These are phyloP conservation scores for Aldabrachelys gigantea DNA, from an alignment of 2,113 vertebrate genomes.

Conservation along the genomic window DNA sequence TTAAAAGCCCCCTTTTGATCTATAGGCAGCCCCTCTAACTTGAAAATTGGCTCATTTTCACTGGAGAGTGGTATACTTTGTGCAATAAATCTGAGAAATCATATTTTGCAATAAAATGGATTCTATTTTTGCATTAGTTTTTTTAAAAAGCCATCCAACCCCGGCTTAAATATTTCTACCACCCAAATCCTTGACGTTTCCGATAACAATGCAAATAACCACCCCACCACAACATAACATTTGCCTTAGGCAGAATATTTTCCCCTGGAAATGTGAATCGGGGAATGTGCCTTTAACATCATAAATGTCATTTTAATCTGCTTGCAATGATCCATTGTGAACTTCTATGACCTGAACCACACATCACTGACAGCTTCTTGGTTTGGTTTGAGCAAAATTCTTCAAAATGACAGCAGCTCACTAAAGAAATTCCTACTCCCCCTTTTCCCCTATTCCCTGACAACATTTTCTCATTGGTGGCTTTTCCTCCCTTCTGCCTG, in stretches of 20 bases:
- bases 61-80: slow-evolving; percentile 24
- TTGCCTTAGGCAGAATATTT: slow-evolving; percentile 39
- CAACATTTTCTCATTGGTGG: slow-evolving; percentile 10
- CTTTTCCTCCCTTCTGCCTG: not conserved
- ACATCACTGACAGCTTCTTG: slow-evolving; percentile 47
- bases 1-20: slow-evolving; percentile 57
- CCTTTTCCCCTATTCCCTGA: not conserved
- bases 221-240: slow-evolving; percentile 46
- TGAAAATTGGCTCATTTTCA: slow-evolving; percentile 61
- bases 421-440: not conserved
- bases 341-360: slow-evolving; percentile 56
- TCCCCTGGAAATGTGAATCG: slow-evolving; percentile 51
- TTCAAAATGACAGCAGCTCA: slow-evolving; percentile 32
- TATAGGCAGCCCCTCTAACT: slow-evolving; percentile 53
- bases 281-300: slow-evolving; percentile 44
- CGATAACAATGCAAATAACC: slow-evolving; percentile 36
- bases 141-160: not conserved
- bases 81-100: slow-evolving; percentile 39
- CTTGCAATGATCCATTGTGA: slow-evolving; percentile 39
- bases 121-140: slow-evolving; percentile 60
- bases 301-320: slow-evolving; percentile 70
- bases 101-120: slow-evolving; percentile 61
- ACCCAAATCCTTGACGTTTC: slow-evolving; percentile 15
- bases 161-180: not conserved
- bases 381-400: slow-evolving; percentile 55